Conservation (phyloP, 2,888 invertebrate species). For the Philopedon plagiatum region DNA sequence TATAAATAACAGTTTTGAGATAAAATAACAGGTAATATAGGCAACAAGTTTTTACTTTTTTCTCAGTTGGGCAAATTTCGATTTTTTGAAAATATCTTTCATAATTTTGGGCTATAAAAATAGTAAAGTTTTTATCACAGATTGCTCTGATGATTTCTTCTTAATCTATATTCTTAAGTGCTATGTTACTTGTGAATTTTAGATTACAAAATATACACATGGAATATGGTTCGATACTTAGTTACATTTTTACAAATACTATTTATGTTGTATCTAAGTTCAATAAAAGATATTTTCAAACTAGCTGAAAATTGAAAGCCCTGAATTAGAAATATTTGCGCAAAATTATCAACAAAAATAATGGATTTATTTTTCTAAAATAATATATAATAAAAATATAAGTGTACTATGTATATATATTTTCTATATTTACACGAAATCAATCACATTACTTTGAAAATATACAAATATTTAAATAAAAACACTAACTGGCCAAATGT, state of each 20-base stretch:
- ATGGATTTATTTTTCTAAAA: conserved; percentile 48
- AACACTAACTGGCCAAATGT: conserved; percentile 52
- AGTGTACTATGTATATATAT: conserved; percentile 44
- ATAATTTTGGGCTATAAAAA: conserved; percentile 43
- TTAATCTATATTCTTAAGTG: conserved; percentile 22
- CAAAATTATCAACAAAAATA: conserved; percentile 56
- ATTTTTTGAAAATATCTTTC: conserved; percentile 40
- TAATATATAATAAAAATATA: conserved; percentile 58
- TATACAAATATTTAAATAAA: conserved; percentile 43
- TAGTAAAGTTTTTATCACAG: conserved; percentile 44
- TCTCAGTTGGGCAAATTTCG: conserved; percentile 2
- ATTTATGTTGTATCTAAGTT: conserved; percentile 16
- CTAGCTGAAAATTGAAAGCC: background rate
- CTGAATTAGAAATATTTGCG: conserved; percentile 36
- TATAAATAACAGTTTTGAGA: conserved; percentile 22
- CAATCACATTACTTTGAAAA: conserved; percentile 53
- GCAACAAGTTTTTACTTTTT: conserved; percentile 20
- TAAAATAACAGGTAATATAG: conserved; percentile 16
- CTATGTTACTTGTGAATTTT: conserved; percentile 18
- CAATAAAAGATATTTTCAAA: conserved; percentile 36
- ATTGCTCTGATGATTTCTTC: conserved; percentile 47
- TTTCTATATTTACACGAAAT: conserved; percentile 56
- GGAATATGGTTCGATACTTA: conserved; percentile 27
- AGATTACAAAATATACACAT: conserved; percentile 33
- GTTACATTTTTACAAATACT: conserved; percentile 26